Conservation (phyloP, 2,888 invertebrate genomes). For the Piscicola geometra region DNA sequence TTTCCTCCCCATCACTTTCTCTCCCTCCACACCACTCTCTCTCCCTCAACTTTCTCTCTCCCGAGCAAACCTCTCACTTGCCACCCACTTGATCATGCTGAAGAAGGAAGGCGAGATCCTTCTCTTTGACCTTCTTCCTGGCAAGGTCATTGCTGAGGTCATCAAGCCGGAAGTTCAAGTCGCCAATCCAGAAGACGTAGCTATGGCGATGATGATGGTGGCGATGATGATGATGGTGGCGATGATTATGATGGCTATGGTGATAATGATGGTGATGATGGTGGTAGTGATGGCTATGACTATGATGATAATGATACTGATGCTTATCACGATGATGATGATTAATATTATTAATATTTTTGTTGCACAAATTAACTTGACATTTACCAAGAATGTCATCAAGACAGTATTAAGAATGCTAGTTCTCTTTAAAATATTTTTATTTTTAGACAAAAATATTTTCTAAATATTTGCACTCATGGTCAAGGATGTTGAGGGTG, state of each 20-base stretch:
- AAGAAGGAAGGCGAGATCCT: slow-evolving; percentile 66
- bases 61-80: no score
- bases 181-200: slow-evolving; percentile 92
- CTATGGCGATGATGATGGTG: slow-evolving; percentile 53
- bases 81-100: slow-evolving; percentile 67
- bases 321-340: no score
- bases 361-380: not conserved
- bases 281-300: not conserved
- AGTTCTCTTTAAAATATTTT: no score
- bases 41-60: no score
- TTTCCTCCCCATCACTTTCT: no score
- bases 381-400: no score
- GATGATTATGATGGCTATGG: slow-evolving; percentile 33
- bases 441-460: no score
- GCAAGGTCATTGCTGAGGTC: slow-evolving; percentile 54
- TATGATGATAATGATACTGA: slow-evolving; percentile 1
- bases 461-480: slow-evolving; percentile 68
- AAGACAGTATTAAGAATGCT: no score
- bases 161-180: slow-evolving; percentile 84
- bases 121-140: slow-evolving; percentile 64
- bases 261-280: slow-evolving; percentile 17
- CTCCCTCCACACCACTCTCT: no score
- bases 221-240: slow-evolving; percentile 37
- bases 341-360: no score
- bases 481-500: slow-evolving; percentile 78